phyloP scores from a whole-genome alignment of 2,797 vertebrate species.

The Ispidina picta region DNA sequence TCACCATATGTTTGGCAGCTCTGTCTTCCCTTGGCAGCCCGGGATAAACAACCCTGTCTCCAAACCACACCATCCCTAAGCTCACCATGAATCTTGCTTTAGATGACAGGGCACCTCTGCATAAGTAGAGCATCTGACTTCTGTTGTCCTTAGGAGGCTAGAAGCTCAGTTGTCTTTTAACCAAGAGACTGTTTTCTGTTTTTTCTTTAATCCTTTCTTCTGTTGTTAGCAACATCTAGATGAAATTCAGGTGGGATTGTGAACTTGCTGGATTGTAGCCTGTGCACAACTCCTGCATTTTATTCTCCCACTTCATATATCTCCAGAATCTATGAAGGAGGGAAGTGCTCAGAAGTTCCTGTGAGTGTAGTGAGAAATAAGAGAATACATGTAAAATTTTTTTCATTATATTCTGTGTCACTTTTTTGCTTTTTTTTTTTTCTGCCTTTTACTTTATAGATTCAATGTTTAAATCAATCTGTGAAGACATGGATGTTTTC shows the following conservation, averaged over 20 bases:
- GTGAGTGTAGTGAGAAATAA: not conserved
- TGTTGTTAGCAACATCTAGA: slow-evolving; percentile 51
- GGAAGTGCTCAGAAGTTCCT: not conserved
- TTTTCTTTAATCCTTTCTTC: slow-evolving; percentile 35
- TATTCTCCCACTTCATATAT: not conserved
- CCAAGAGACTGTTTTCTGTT: slow-evolving; percentile 38
- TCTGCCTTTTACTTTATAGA: not conserved
- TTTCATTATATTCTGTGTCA: not conserved
- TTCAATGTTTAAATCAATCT: not conserved
- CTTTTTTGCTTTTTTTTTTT: not conserved
- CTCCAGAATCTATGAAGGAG: not conserved
- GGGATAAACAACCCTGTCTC: slow-evolving; percentile 53
- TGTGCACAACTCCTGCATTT: slow-evolving; percentile 26
- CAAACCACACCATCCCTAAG: slow-evolving; percentile 65
- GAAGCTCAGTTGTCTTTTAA: slow-evolving; percentile 46
- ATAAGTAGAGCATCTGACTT: slow-evolving; percentile 63
- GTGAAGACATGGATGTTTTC: not conserved
- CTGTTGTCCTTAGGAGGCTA: slow-evolving; percentile 56
- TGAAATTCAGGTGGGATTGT: slow-evolving; percentile 48
- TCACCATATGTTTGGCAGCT: slow-evolving; percentile 59
- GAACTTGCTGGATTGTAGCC: slow-evolving; percentile 27
- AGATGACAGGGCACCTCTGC: slow-evolving; percentile 58
- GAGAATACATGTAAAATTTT: not conserved
- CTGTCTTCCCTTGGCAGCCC: slow-evolving; percentile 48
- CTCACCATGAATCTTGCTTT: slow-evolving; percentile 62